A percentile compares a stretch with the other conserved stretches of the same genome.
These are phyloP conservation scores for Hassar affinis DNA, from an alignment of 2,113 vertebrate genomes.

Conservation along the genomic window DNA sequence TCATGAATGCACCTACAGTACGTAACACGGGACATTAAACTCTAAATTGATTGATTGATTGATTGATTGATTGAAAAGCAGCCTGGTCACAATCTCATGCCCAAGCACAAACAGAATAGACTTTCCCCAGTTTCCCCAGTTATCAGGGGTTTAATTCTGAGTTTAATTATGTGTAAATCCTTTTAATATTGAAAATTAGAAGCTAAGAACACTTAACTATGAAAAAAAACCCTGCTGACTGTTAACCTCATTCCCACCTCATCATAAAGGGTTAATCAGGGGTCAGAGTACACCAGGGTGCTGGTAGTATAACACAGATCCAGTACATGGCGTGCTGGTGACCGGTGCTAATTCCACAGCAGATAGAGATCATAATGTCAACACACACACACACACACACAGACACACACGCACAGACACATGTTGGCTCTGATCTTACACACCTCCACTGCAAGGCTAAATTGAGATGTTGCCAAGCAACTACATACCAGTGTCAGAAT, in stretches of 20 bases:
- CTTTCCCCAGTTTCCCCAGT: too few species aligned
- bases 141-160: not conserved
- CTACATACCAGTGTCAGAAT: constrained; percentile 45
- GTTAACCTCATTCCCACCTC: not conserved
- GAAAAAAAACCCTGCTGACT: not conserved
- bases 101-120: not conserved
- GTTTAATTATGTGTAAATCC: not conserved
- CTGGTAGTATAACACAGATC: not conserved
- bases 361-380: constrained; percentile 47
- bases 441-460: constrained; percentile 51
- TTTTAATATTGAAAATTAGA: not conserved
- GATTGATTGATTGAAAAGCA: not conserved
- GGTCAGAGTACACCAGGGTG: not conserved
- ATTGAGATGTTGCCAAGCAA: constrained; percentile 60
- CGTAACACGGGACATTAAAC: too few species aligned
- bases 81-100: not conserved
- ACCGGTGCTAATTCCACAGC: constrained; percentile 27
- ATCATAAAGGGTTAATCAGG: constrained; percentile 33
- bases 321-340: not conserved
- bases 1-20: too few species aligned
- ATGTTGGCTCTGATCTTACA: constrained; percentile 34
- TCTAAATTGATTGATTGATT: too few species aligned
- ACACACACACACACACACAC: constrained; percentile 30
- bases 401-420: constrained; percentile 7
- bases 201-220: not conserved